Percentiles rank a stretch among this genome's conserved stretches.
These are phyloP conservation scores for Platysternon megacephalum DNA, from an alignment of 2,113 vertebrate genomes.

Conservation along the genomic window DNA sequence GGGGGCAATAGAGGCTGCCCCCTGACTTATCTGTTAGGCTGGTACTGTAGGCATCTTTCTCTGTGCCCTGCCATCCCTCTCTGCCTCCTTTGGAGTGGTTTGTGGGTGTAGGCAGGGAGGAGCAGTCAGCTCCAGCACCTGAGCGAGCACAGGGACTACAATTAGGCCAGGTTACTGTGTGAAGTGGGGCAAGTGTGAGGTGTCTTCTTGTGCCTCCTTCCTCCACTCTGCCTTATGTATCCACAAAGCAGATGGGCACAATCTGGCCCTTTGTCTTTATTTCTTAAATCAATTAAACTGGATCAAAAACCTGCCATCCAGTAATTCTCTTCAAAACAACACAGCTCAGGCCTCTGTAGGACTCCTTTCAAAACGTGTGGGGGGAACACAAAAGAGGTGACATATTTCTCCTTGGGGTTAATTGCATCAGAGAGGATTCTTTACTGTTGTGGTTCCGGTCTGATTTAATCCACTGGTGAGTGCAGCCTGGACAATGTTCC, in stretches of 20 bases:
- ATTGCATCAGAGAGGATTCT: background rate
- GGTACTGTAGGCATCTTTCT: no score
- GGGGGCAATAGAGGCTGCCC: no score
- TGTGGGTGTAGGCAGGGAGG: background rate
- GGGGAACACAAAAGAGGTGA: background rate
- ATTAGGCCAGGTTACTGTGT: background rate
- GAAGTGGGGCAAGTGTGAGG: accelerated
- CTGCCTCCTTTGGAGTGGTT: no score
- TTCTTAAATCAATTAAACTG: background rate
- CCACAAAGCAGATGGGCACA: background rate
- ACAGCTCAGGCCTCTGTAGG: background rate
- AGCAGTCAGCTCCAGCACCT: background rate
- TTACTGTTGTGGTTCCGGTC: accelerated
- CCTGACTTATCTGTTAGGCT: no score
- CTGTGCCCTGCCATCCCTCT: no score
- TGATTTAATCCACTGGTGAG: background rate
- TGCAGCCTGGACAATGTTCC: background rate
- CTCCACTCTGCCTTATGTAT: background rate
- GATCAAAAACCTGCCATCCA: background rate
- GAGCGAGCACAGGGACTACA: background rate
- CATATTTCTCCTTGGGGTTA: background rate
- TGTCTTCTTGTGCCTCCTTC: background rate
- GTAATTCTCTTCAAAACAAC: background rate
- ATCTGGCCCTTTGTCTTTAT: background rate
- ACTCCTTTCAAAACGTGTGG: background rate